Evolutionary conservation across 2,888 invertebrate genomes (phyloP), one percentile per base, ranked within the genome.

Genomic region (Tuta absoluta): DNA sequence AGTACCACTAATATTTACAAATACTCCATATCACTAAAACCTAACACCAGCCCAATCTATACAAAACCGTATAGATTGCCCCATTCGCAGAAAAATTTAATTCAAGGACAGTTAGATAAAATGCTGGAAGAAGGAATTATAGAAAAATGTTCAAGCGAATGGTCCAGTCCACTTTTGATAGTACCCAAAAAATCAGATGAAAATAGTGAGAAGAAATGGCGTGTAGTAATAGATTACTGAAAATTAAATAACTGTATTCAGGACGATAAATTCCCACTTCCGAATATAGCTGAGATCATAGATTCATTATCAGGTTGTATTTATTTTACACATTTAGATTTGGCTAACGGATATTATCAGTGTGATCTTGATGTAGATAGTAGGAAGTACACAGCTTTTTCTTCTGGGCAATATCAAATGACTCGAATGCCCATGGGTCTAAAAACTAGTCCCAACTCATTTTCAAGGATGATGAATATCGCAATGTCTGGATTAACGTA

Each of bases 401-500:
- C 7, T 19, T 59, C 62, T 8, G 53, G 56, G 12, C 65, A 68
- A 51, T 69, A 67, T 62, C 68, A 68, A 48, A 66, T 68, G 68
- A 65, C 63, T 17, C 28, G 69, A 14, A 14, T 67, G 12, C 70
- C 70, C 3, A 66, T 68, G 66, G 70, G 69, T 19, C 45, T 67
- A 2, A 67, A 68, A 48, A 68, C 56, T 11, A 65, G 65, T 37
- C 63, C 65, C 8, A 68, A 62, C 60, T 63, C 65, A 0, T 71
- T 71, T 37, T 58, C 57, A 48, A 24, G 68, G 4, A 38, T 63
- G 12, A 71, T 71, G 68, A 62, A 66, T 4, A 51, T 65, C 45
- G 70, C 70, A 11, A 67, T 68, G 69, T 65, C 70, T 3, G 70
- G 69, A 1, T 37, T 68, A 58, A 65, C 24, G 19, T 59, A 62